Evolutionary conservation across 2,113 vertebrate genomes (phyloP).

Genomic region (Pteronura brasiliensis): DNA sequence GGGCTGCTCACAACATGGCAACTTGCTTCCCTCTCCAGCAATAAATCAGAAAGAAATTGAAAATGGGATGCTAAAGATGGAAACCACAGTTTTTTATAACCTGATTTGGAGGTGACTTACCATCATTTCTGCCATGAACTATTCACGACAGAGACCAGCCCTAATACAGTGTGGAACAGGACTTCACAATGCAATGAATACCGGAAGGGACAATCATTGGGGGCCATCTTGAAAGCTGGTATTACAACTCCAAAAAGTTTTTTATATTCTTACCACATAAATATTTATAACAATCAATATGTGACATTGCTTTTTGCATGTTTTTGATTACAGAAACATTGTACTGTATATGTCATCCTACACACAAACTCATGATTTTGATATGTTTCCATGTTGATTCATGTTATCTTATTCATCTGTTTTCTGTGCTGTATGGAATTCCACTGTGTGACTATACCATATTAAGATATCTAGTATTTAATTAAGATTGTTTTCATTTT

Average conservation of each 20-base stretch:
- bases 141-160: not conserved
- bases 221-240: not conserved
- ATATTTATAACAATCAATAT: not conserved
- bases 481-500: not conserved
- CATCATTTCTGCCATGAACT: constrained; percentile 80
- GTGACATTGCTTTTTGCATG: not conserved
- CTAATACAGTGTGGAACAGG: not conserved
- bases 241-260: not conserved
- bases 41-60: not conserved
- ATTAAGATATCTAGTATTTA: not conserved
- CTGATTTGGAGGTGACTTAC: constrained; percentile 52
- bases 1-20: no score
- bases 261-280: not conserved
- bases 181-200: not conserved
- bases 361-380: not conserved
- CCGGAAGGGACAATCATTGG: not conserved
- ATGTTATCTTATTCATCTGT: not conserved
- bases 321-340: not conserved
- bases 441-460: not conserved
- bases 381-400: not conserved
- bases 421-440: not conserved
- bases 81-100: not conserved
- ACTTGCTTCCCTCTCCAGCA: not conserved
- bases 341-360: not conserved
- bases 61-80: not conserved